Evolutionary conservation across 1,140 invertebrate species (phyloP).

Genomic region (Psix sp.): DNA sequence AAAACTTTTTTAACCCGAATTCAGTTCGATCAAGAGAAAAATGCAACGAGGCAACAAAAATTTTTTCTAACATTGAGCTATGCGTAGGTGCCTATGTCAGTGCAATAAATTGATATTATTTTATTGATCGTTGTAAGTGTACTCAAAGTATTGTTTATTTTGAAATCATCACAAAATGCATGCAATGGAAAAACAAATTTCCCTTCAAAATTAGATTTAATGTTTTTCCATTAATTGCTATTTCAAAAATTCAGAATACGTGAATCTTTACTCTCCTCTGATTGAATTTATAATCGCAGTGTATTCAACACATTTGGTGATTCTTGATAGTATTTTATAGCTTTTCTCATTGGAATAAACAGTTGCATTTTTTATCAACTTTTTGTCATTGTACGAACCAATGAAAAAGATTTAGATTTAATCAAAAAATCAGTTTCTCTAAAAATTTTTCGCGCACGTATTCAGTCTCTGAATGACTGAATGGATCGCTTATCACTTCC

Average conservation of each 20-base stretch:
- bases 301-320: neutral
- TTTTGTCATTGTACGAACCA: slow-evolving; percentile 1
- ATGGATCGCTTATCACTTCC: too few relatives aligned
- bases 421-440: slow-evolving; percentile 1
- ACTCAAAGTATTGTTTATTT: slow-evolving; percentile 27
- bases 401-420: neutral
- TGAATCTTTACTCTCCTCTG: neutral
- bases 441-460: slow-evolving; percentile 9
- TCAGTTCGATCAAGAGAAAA: slow-evolving; percentile 1
- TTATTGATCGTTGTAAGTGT: slow-evolving; percentile 15
- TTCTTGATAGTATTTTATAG: neutral
- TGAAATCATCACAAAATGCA: slow-evolving; percentile 3
- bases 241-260: neutral
- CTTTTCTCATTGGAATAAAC: slow-evolving; percentile 1
- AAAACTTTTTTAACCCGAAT: slow-evolving; percentile 4
- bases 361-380: slow-evolving; percentile 3
- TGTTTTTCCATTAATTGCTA: neutral
- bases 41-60: slow-evolving; percentile 16
- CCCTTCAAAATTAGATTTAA: neutral
- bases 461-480: too few relatives aligned
- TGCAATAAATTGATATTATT: slow-evolving; percentile 13
- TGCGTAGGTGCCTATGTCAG: slow-evolving; percentile 4
- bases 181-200: slow-evolving; percentile 1
- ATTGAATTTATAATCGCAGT: neutral
- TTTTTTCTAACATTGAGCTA: slow-evolving; percentile 17